These are phyloP conservation scores for Pyrrhia umbra DNA, from an alignment of 2,888 invertebrate genomes.

Conservation along the genomic window DNA sequence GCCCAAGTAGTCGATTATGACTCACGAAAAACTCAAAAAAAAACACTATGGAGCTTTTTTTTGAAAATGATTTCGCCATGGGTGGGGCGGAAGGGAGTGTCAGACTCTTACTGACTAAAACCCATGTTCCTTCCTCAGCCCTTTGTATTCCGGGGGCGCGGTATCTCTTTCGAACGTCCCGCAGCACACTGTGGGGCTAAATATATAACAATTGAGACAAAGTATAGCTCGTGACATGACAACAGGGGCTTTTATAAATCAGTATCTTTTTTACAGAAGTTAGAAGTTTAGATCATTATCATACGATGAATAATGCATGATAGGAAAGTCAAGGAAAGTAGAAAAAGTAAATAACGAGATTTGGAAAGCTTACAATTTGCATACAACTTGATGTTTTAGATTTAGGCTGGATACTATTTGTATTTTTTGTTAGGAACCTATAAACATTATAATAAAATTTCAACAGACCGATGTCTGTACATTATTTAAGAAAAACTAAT, in stretches of 20 bases:
- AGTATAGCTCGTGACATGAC: background rate
- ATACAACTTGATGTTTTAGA: conserved; percentile 12
- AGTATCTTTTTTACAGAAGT: conserved; percentile 26
- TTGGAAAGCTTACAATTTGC: conserved; percentile 26
- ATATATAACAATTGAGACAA: conserved; percentile 1
- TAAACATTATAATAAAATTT: too few species aligned
- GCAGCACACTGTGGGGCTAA: background rate
- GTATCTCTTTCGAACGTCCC: too few species aligned
- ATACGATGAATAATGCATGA: conserved; percentile 50
- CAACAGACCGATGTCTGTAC: too few species aligned
- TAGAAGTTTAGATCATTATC: conserved; percentile 34
- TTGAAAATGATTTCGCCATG: too few species aligned
- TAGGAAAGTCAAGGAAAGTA: background rate
- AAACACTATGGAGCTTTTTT: too few species aligned
- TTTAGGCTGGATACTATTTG: background rate
- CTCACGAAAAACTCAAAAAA: too few species aligned
- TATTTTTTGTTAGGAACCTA: too few species aligned
- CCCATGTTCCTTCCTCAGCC: too few species aligned
- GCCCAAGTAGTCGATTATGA: background rate
- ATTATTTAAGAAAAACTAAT: too few species aligned
- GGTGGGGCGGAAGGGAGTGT: too few species aligned
- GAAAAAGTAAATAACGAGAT: conserved; percentile 30
- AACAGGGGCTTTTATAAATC: conserved; percentile 25
- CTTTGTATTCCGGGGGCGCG: too few species aligned
- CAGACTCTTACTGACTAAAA: too few species aligned